Evolutionary conservation across 2,797 vertebrate species (phyloP).

Genomic region (Cynodonichthys magdalenae): DNA sequence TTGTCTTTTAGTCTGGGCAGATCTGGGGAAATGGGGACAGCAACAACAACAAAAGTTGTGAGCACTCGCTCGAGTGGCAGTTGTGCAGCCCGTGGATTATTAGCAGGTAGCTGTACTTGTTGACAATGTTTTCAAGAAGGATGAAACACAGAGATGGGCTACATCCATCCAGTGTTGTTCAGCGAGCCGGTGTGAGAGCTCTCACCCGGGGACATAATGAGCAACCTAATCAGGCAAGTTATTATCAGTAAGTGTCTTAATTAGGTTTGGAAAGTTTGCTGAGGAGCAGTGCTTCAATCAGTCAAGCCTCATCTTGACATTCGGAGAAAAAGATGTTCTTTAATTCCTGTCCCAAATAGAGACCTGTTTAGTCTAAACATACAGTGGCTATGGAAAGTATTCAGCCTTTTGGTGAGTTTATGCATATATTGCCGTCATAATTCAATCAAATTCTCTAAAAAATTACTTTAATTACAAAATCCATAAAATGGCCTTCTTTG

Average conservation of each 20-base stretch:
- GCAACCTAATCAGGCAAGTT: constrained; percentile 51
- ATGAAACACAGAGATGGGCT: constrained; percentile 36
- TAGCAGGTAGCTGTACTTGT: constrained; percentile 24
- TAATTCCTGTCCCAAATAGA: not conserved
- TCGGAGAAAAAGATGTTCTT: constrained; percentile 16
- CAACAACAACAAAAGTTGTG: not conserved
- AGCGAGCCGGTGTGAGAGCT: constrained; percentile 39
- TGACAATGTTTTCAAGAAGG: constrained; percentile 40
- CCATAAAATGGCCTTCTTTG: too few species aligned
- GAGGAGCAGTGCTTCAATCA: constrained; percentile 40
- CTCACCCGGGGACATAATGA: constrained; percentile 54
- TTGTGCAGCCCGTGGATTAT: constrained; percentile 21
- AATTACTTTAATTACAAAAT: too few species aligned
- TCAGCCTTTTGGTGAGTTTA: too few species aligned
- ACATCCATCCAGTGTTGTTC: constrained; percentile 27
- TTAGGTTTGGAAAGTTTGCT: constrained; percentile 42
- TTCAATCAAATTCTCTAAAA: too few species aligned
- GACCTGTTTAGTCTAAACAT: too few species aligned
- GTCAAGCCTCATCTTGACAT: constrained; percentile 25
- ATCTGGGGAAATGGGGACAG: constrained; percentile 34
- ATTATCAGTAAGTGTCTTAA: constrained; percentile 63
- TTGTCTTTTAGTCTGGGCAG: constrained; percentile 52
- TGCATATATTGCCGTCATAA: too few species aligned
- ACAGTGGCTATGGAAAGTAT: too few species aligned
- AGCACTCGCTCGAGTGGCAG: constrained; percentile 10